Conservation (phyloP, 1,140 invertebrate genomes). For the Limonius californicus region DNA sequence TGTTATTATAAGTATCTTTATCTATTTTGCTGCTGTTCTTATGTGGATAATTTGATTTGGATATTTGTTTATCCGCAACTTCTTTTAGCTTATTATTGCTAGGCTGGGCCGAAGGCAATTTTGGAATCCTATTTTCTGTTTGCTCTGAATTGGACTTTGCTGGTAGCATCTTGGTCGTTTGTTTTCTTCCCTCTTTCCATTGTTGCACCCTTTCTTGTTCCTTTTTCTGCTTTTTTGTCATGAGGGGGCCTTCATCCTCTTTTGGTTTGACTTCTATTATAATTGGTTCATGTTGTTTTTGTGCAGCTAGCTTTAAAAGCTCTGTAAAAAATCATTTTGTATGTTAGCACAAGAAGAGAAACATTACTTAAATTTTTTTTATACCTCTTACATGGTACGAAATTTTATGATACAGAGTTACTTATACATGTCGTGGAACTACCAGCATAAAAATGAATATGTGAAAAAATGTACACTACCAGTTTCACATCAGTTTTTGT, state of each 20-base stretch:
- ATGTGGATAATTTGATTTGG: neutral
- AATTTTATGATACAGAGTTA: too few species aligned
- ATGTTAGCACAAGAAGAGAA: too few species aligned
- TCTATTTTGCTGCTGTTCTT: neutral
- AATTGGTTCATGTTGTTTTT: constrained; percentile 78
- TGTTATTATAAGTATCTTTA: too few species aligned
- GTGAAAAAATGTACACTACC: too few species aligned
- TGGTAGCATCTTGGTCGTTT: neutral
- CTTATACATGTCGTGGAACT: too few species aligned
- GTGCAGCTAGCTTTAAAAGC: constrained; percentile 72
- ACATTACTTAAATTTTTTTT: too few species aligned
- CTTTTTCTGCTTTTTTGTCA: constrained; percentile 73
- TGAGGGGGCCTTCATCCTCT: constrained; percentile 65
- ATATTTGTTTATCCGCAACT: neutral
- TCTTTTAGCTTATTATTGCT: neutral
- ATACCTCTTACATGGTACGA: too few species aligned
- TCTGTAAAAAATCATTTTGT: constrained; percentile 45
- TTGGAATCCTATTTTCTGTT: constrained; percentile 48
- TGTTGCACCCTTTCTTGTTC: constrained; percentile 63
- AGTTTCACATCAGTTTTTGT: too few species aligned
- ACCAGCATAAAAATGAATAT: too few species aligned
- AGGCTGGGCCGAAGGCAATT: constrained; percentile 36
- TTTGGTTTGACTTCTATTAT: constrained; percentile 56
- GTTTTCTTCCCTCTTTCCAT: constrained; percentile 52
- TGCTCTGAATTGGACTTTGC: constrained; percentile 29